These are phyloP conservation scores for Notocelia uddmanniana DNA, from an alignment of 2,888 invertebrate species.

Conservation along the genomic window DNA sequence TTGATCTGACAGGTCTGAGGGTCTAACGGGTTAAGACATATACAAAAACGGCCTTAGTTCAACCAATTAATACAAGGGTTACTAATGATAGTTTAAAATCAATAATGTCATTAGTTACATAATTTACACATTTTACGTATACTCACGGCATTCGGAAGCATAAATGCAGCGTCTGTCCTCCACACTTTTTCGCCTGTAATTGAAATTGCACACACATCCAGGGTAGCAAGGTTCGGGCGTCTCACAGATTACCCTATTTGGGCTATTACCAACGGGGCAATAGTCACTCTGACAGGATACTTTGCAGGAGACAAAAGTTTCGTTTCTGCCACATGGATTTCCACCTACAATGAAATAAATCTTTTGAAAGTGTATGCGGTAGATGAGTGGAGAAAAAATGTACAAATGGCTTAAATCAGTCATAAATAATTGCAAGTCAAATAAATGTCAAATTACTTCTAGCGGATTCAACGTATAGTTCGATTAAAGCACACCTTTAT, in stretches of 20 bases:
- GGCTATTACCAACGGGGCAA: constrained; percentile 24
- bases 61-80: no score
- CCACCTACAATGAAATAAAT: constrained; percentile 1
- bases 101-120: no score
- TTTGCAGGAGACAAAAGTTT: constrained; percentile 32
- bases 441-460: background rate
- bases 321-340: constrained; percentile 41
- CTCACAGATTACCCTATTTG: constrained; percentile 14
- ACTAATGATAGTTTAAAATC: no score
- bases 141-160: constrained; percentile 39
- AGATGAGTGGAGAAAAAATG: no score
- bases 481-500: no score
- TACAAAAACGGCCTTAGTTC: no score
- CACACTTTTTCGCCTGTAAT: constrained; percentile 23
- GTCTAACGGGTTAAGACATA: no score
- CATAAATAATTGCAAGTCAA: no score
- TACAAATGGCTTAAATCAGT: no score
- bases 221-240: constrained; percentile 14
- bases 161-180: constrained; percentile 21
- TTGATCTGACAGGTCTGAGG: no score
- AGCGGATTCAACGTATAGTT: background rate
- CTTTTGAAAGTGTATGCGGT: no score
- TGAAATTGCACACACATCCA: constrained; percentile 19
- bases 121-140: no score
- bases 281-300: constrained; percentile 24